These are phyloP conservation scores for Euzophera pinguis DNA, from an alignment of 2,888 invertebrate species.

Conservation along the genomic window DNA sequence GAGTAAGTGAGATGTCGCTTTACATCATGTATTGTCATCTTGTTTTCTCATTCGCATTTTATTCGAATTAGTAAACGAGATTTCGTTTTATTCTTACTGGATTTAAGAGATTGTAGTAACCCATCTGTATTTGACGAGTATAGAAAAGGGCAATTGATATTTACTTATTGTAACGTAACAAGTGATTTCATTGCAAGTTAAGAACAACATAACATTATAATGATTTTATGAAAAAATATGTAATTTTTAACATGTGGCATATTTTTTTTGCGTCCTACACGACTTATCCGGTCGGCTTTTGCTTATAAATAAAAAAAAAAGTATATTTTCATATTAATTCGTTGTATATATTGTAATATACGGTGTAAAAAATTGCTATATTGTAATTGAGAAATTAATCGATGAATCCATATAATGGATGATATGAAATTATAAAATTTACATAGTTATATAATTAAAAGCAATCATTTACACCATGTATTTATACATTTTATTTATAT, in stretches of 20 bases:
- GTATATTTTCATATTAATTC: conserved; percentile 60
- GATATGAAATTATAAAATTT: conserved; percentile 21
- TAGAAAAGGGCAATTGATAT: no score
- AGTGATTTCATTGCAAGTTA: conserved; percentile 3
- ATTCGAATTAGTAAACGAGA: no score
- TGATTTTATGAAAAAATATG: not conserved
- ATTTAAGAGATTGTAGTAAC: no score
- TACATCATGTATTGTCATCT: no score
- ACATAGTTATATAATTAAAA: conserved; percentile 13
- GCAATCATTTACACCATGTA: conserved; percentile 65
- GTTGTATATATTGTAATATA: conserved; percentile 60
- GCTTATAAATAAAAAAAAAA: conserved; percentile 33
- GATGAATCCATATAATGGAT: conserved; percentile 52
- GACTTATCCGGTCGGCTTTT: conserved; percentile 28
- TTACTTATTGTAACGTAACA: conserved; percentile 4
- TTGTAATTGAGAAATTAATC: conserved; percentile 23
- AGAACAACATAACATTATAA: not conserved
- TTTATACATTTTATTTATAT: conserved; percentile 33
- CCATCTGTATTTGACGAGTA: no score
- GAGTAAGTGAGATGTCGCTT: no score
- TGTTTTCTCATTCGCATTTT: no score
- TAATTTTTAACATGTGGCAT: conserved; percentile 1
- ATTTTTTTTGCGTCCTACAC: conserved; percentile 27
- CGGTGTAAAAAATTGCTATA: conserved; percentile 64
- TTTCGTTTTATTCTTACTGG: no score